Evolutionary conservation across 2,888 invertebrate genomes (phyloP).

Genomic region (Mythimna pallens): DNA sequence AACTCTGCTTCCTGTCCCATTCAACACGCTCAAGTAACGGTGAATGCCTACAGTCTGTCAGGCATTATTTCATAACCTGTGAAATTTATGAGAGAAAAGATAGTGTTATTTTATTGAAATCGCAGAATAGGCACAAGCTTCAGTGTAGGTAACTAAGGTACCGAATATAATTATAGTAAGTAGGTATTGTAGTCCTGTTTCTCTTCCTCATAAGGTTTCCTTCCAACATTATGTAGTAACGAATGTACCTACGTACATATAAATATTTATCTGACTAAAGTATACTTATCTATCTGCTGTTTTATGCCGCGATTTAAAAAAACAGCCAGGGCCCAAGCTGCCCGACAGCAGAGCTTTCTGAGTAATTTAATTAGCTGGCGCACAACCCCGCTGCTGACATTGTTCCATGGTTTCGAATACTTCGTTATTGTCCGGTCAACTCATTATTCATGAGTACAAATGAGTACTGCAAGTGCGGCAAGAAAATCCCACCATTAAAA

Average conservation of each 20-base stretch:
- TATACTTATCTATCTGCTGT: conserved; percentile 1
- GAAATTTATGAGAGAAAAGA: too few species aligned
- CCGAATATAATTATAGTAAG: too few species aligned
- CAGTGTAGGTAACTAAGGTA: too few species aligned
- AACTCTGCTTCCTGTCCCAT: not conserved
- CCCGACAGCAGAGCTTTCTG: conserved; percentile 2
- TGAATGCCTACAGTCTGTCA: not conserved
- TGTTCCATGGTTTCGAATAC: conserved; percentile 28
- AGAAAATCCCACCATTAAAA: too few species aligned
- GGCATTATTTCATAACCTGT: not conserved
- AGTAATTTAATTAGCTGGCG: conserved; percentile 42
- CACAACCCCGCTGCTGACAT: conserved; percentile 4
- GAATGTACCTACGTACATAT: not conserved
- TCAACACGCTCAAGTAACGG: not conserved
- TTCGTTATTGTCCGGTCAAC: conserved; percentile 15
- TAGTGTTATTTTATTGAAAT: too few species aligned
- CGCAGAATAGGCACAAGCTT: too few species aligned
- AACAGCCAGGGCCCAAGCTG: not conserved
- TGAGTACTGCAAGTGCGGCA: not conserved
- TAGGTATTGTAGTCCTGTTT: not conserved
- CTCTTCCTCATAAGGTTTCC: not conserved
- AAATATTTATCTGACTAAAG: not conserved
- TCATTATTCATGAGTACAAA: conserved; percentile 8
- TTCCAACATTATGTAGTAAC: not conserved
- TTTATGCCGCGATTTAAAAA: conserved; percentile 15